phyloP scores from a whole-genome alignment of 2,797 vertebrate species.

The Catostomus latipinnis region DNA sequence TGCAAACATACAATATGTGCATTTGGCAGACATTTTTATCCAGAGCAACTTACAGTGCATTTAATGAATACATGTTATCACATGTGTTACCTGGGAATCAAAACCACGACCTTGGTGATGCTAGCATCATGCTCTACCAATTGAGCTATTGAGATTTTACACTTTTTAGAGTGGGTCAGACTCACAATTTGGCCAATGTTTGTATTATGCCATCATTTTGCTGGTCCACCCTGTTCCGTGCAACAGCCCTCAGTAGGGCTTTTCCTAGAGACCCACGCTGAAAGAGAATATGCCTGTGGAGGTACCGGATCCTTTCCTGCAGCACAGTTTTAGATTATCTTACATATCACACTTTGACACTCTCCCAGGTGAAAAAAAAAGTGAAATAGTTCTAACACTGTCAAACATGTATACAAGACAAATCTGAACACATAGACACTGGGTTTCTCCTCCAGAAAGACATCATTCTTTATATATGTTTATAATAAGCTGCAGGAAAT shows the following conservation, averaged over 20 bases:
- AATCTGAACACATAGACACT: not conserved
- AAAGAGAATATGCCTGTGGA: slow-evolving; percentile 81
- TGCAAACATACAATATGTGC: no score
- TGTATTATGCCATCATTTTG: slow-evolving; percentile 59
- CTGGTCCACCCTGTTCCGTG: slow-evolving; percentile 45
- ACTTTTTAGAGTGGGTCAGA: slow-evolving; percentile 51
- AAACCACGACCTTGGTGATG: no score
- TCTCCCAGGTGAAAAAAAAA: not conserved
- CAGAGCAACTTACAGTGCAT: no score
- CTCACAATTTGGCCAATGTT: slow-evolving; percentile 60
- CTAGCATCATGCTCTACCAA: no score
- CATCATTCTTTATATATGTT: not conserved
- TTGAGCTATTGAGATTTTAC: no score
- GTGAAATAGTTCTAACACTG: not conserved
- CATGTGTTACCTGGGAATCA: no score
- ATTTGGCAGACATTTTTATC: no score
- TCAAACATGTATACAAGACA: not conserved
- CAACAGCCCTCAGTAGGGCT: slow-evolving; percentile 63
- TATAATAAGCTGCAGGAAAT: not conserved
- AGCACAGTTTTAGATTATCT: not conserved
- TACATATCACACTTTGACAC: not conserved
- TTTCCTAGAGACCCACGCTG: slow-evolving; percentile 67
- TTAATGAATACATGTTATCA: no score
- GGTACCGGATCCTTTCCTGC: slow-evolving; percentile 79
- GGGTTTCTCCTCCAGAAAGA: not conserved